Evolutionary conservation across 2,888 invertebrate genomes (phyloP).

Genomic region (Sarcophaga variegata): DNA sequence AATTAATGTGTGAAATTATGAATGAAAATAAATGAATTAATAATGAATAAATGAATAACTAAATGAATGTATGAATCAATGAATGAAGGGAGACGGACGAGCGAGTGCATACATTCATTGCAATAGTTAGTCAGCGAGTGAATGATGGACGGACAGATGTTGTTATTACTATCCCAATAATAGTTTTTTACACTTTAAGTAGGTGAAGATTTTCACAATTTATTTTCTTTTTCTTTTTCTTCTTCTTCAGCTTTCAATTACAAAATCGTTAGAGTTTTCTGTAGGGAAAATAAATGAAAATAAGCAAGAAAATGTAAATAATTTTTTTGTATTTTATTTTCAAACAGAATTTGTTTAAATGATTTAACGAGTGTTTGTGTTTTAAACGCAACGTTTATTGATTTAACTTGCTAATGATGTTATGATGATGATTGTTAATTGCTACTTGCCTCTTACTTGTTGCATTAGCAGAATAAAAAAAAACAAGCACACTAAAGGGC

Average conservation of each 20-base stretch:
- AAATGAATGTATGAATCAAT: too few relatives aligned
- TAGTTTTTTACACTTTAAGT: slow-evolving; percentile 23
- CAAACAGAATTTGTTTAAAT: slow-evolving; percentile 30
- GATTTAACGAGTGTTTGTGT: slow-evolving; percentile 27
- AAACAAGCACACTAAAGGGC: background rate
- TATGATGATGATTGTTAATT: slow-evolving; percentile 7
- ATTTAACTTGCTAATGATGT: slow-evolving; percentile 39
- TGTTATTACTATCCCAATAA: background rate
- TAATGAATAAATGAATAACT: slow-evolving; percentile 3
- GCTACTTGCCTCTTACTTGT: slow-evolving; percentile 15
- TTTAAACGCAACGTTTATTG: slow-evolving; percentile 37
- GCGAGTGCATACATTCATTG: background rate
- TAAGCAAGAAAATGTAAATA: slow-evolving; percentile 14
- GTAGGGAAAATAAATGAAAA: slow-evolving; percentile 11
- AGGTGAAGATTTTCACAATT: slow-evolving; percentile 61
- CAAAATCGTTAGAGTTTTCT: background rate
- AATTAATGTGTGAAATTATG: slow-evolving; percentile 66
- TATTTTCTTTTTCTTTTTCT: background rate
- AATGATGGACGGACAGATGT: background rate
- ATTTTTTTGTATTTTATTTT: slow-evolving; percentile 16
- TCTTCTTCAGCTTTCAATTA: background rate
- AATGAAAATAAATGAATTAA: slow-evolving; percentile 25
- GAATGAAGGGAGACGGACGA: too few relatives aligned
- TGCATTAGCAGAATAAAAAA: slow-evolving; percentile 19
- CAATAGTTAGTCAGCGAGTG: background rate